These are phyloP conservation scores for Caerostris extrusa DNA, from an alignment of 1,140 invertebrate genomes.

Conservation along the genomic window DNA sequence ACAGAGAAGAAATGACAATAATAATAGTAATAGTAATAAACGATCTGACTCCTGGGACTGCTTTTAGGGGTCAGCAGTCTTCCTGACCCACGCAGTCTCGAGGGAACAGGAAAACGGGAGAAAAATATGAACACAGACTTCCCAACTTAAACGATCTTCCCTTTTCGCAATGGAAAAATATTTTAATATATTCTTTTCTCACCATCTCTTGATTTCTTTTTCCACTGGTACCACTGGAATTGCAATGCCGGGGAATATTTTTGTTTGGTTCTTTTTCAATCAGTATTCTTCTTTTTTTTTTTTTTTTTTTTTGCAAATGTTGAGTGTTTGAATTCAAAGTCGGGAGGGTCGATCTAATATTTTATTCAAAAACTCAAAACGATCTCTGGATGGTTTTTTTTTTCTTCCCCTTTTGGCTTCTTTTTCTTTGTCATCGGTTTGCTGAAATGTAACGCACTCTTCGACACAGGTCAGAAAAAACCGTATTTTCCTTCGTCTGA, in stretches of 20 bases:
- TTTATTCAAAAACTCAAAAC: conserved; percentile 29
- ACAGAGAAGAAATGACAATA: not conserved
- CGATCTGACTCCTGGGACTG: too few species aligned
- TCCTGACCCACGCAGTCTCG: too few species aligned
- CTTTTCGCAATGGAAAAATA: not conserved
- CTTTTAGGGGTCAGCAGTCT: too few species aligned
- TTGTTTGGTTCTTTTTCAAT: not conserved
- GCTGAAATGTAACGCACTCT: not conserved
- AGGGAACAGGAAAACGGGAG: not conserved
- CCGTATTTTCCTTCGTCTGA: too few species aligned
- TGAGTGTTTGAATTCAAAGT: not conserved
- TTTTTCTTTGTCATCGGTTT: not conserved
- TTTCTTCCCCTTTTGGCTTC: not conserved
- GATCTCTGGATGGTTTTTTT: too few species aligned
- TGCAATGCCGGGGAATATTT: not conserved
- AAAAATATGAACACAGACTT: not conserved
- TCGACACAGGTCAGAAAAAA: not conserved
- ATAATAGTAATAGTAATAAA: conserved; percentile 1
- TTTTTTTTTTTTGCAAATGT: not conserved
- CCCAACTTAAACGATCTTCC: not conserved
- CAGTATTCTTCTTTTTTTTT: not conserved
- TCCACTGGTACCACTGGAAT: not conserved
- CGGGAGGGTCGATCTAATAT: not conserved
- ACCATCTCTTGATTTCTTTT: not conserved
- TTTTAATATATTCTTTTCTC: conserved; percentile 25